A percentile compares a stretch with the other conserved stretches of the same genome.
Conservation (phyloP, 2,888 invertebrate genomes). For the Ischnus inquisitorius region DNA sequence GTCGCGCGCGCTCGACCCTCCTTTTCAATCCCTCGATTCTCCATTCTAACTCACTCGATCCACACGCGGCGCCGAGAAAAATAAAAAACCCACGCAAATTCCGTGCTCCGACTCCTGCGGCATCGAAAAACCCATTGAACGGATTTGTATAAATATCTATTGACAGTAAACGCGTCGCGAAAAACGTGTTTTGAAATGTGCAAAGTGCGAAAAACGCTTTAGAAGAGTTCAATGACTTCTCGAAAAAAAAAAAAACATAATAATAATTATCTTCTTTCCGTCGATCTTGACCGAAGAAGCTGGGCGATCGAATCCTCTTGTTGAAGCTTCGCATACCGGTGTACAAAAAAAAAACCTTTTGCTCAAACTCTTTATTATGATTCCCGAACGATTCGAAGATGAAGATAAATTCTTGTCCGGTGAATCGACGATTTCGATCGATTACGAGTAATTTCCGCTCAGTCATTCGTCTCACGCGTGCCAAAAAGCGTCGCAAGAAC, state of each 20-base stretch:
- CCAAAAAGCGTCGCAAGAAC: too few relatives aligned
- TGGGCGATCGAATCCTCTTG: neutral
- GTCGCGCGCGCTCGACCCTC: conserved; percentile 39
- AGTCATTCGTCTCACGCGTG: neutral
- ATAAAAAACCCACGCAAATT: conserved; percentile 79
- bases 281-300: conserved; percentile 21
- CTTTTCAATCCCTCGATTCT: conserved; percentile 47
- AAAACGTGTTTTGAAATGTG: too few relatives aligned
- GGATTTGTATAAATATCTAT: neutral
- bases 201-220: too few relatives aligned
- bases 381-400: neutral
- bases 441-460: neutral
- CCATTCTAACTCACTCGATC: conserved; percentile 28
- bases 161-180: neutral
- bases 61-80: neutral
- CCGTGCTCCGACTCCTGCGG: conserved; percentile 46
- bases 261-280: neutral
- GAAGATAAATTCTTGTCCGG: neutral
- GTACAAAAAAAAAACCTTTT: conserved; percentile 5
- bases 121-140: neutral
- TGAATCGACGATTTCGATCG: neutral
- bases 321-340: conserved; percentile 40
- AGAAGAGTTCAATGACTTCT: too few relatives aligned
- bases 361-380: neutral
- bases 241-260: too few relatives aligned